Conservation (phyloP, 2,888 invertebrate genomes). For the Peribatodes rhomboidaria region DNA sequence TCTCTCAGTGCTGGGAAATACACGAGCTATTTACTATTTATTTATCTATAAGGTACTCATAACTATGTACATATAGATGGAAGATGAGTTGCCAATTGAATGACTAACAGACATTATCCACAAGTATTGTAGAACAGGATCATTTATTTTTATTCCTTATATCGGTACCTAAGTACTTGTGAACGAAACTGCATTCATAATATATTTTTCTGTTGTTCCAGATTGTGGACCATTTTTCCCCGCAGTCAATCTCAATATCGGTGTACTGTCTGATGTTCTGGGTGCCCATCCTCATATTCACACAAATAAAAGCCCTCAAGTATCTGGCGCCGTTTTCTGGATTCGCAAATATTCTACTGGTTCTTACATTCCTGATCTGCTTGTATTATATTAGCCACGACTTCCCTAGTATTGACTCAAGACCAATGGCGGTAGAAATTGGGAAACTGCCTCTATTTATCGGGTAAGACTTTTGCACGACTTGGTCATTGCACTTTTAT, state of each 20-base stretch:
- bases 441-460: constrained; percentile 94
- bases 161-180: no score
- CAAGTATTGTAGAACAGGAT: no score
- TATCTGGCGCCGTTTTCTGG: constrained; percentile 95
- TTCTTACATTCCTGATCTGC: constrained; percentile 92
- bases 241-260: constrained; percentile 56
- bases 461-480: constrained; percentile 71
- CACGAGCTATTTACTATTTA: neutral
- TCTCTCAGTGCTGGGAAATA: neutral
- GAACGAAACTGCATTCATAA: constrained; percentile 19
- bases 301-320: constrained; percentile 91
- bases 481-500: no score
- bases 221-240: constrained; percentile 69
- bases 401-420: constrained; percentile 74
- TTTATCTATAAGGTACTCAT: neutral
- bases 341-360: constrained; percentile 93
- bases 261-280: constrained; percentile 77
- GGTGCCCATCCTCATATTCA: constrained; percentile 74
- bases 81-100: neutral
- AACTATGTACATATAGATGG: neutral
- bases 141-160: no score
- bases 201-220: no score
- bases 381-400: constrained; percentile 92
- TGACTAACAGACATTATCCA: neutral
- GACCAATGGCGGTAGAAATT: constrained; percentile 86